Base-by-base conservation (phyloP, 2,888 invertebrate species). In the Caenorhabditis zanzibari region DNA sequence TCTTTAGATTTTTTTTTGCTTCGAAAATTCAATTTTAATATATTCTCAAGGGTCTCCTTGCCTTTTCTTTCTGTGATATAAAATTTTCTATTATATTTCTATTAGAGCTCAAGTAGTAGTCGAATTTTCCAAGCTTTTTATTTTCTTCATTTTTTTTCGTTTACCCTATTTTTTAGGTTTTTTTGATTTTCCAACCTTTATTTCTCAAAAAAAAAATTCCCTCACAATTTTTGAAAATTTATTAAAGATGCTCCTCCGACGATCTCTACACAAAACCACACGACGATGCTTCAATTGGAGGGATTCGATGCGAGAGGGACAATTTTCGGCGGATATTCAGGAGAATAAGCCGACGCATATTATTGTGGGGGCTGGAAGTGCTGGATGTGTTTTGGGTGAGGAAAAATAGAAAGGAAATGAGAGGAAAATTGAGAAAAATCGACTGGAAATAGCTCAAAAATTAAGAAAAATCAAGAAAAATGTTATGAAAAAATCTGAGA, bases 351-450 rank as follows among this genome's bases (percentile, higher is more conserved):
- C 91, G 16, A 91, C 91, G 14, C 91, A 92, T 74, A 92, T 94
- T 24, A 92, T 94, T 66, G 93, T 94, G 2, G 94, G 94, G 16
- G 94, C 94, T 9, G 94, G 94, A 12, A 93, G 93, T 26, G 94
- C 94, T 16, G 94, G 94, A n/a, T 94, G 94, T 89, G 93, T 94
- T 28, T 83, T 93, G 72, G 90, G 91, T 89, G 58, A 1, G n/a
- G 72, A 41, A 41, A 61, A 9, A 24, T 38, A 7, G 16, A 22
- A 14, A 14, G 3, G 3, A 26, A 26, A 54, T 2, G 3, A 1
- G 14, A 3, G 14, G 22, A 54, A 54, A 54, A 26, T 1, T 54
- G 26, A 2, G 2, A 54, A 54, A 54, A 54, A 26, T 54, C n/a
- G n/a, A n/a, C n/a, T 54, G 26, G 19, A 52, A 52, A 52, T 52